Evolutionary conservation across 2,797 vertebrate genomes (phyloP).

Genomic region (Xyrichtys novacula): DNA sequence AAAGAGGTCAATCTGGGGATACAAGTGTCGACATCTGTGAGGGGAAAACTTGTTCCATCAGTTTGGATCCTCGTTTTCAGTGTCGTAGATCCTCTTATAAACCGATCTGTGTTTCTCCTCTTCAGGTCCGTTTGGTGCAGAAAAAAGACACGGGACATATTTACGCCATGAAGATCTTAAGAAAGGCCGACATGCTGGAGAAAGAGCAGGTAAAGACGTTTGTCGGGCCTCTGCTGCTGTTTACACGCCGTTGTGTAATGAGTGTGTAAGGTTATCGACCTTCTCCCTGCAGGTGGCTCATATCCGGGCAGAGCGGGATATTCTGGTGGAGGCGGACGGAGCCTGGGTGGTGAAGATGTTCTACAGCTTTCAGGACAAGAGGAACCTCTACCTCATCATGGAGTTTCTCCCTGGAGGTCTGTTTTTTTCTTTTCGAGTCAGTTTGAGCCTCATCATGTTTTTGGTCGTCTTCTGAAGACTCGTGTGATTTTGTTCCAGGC

Average conservation of each 20-base stretch:
- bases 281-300: slow-evolving; percentile 90
- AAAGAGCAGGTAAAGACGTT: slow-evolving; percentile 93
- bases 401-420: slow-evolving; percentile 98
- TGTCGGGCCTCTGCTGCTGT: background rate
- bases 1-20: too few relatives aligned
- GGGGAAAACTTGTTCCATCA: too few relatives aligned
- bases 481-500: slow-evolving; percentile 81
- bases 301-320: slow-evolving; percentile 97
- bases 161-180: slow-evolving; percentile 98
- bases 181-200: slow-evolving; percentile 98
- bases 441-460: too few relatives aligned
- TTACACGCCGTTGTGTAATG: background rate
- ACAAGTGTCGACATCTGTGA: too few relatives aligned
- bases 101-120: background rate
- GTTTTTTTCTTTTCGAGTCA: too few relatives aligned
- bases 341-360: slow-evolving; percentile 99
- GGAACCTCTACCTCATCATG: slow-evolving; percentile 99
- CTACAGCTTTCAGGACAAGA: slow-evolving; percentile 99
- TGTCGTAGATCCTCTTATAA: background rate
- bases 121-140: slow-evolving; percentile 95
- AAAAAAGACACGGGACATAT: slow-evolving; percentile 99
- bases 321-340: slow-evolving; percentile 97
- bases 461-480: too few relatives aligned
- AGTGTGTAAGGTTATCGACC: background rate
- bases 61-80: too few relatives aligned